Base-by-base conservation (phyloP, 2,888 invertebrate genomes). In the Andricus curvator region DNA sequence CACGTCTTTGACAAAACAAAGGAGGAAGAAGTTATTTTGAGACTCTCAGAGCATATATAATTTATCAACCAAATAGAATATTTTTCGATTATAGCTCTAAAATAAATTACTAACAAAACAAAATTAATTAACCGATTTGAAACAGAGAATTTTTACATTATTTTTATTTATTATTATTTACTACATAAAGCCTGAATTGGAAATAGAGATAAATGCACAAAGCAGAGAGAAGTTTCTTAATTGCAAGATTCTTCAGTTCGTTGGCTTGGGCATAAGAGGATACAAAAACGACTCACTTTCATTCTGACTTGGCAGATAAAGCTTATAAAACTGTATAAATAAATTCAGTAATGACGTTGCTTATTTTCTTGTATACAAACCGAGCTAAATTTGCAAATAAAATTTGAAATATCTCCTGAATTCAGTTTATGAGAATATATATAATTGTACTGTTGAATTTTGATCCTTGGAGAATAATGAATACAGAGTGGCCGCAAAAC, bases 1-100 rank as follows among this genome's bases (percentile, higher is more conserved):
- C 74, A 74, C 74, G 74, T 74, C 56, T 51, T 74, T 56, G 33
- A 33, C 74, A 74, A 74, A 74, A 74, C 56, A 74, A 33, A 37
- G 33, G 51, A 74, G 20, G 20, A 70, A 74, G 74, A 74, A 74
- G 56, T 51, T 56, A 74, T 74, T 74, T 74, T 33, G 74, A 74
- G 51, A 74, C 33, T 51, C 33, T 13, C 13, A 29, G 74, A 74
- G 74, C 74, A 56, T 56, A 33, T 13, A n/a, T 74, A 74, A 74
- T 74, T 56, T 51, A 33, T 56, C 20, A 56, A 33, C 29, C 56
- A 20, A 56, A 29, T 29, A 22, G 13, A 33, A 56, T 9, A 2
- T 48, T 25, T 25, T 70, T 68, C 17, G 20, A 17, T 68, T 17
- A 15, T 11, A 25, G 22, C 22, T 44, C 3, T 25, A 20, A 25